These are phyloP conservation scores for Paraescarpia echinospica DNA, from an alignment of 1,140 invertebrate species.

Conservation along the genomic window DNA sequence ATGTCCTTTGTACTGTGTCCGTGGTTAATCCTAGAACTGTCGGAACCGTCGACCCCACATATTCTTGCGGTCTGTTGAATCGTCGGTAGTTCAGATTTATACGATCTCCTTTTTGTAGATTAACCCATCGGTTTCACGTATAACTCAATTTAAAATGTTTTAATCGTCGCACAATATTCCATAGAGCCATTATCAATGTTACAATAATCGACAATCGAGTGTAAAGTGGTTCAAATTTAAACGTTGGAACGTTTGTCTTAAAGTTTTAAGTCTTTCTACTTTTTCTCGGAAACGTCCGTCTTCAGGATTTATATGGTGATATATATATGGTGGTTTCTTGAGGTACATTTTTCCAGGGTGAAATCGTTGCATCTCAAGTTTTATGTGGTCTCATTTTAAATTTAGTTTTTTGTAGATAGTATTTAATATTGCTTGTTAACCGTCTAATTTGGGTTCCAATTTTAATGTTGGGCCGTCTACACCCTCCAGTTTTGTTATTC, in stretches of 20 bases:
- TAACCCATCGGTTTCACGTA: too few species aligned
- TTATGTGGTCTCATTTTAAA: not conserved
- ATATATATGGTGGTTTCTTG: too few species aligned
- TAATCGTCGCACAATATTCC: too few species aligned
- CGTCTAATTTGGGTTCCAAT: not conserved
- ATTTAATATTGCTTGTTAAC: not conserved
- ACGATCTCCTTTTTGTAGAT: too few species aligned
- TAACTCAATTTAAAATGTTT: too few species aligned
- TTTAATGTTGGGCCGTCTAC: not conserved
- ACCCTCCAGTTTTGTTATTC: not conserved
- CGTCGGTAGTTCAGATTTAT: too few species aligned
- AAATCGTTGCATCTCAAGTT: not conserved
- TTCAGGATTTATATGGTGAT: too few species aligned
- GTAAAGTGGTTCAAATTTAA: not conserved
- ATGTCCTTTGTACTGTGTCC: not conserved
- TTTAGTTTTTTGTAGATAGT: not conserved
- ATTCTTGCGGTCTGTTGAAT: too few species aligned
- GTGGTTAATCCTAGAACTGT: not conserved
- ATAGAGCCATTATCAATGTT: too few species aligned
- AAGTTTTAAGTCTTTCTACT: not conserved
- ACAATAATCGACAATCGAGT: too few species aligned
- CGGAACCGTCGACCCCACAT: not conserved
- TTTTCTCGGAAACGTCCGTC: too few species aligned
- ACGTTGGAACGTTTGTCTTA: not conserved
- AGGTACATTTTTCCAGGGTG: too few species aligned